phyloP scores from a whole-genome alignment of 2,888 invertebrate species.

The Cosmorhoe ocellata region DNA sequence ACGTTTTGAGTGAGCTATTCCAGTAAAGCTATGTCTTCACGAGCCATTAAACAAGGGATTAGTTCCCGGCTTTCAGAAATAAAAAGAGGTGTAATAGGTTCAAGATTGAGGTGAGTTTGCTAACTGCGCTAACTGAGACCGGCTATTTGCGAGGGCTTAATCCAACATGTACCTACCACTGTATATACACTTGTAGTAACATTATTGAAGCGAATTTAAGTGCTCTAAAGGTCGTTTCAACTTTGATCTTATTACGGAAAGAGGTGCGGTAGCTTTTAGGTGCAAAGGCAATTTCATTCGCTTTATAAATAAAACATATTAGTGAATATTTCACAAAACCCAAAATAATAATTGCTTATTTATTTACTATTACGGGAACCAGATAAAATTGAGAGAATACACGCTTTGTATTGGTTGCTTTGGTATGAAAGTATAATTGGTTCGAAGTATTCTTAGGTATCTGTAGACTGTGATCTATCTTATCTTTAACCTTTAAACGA shows the following conservation, averaged over 20 bases:
- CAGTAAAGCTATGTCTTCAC: constrained; percentile 38
- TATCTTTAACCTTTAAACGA: too few relatives aligned
- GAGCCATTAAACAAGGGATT: constrained; percentile 59
- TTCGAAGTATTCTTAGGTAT: too few relatives aligned
- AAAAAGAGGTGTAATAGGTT: constrained; percentile 49
- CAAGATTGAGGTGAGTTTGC: constrained; percentile 38
- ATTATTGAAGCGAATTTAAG: constrained; percentile 13
- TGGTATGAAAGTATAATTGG: too few relatives aligned
- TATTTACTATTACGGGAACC: too few relatives aligned
- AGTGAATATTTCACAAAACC: too few relatives aligned
- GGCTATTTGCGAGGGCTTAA: constrained; percentile 33
- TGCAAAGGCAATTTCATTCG: too few relatives aligned
- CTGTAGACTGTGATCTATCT: too few relatives aligned
- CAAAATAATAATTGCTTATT: too few relatives aligned
- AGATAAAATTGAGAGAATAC: too few relatives aligned
- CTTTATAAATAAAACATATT: too few relatives aligned
- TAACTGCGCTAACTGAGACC: constrained; percentile 35
- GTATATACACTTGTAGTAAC: constrained; percentile 5
- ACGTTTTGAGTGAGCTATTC: constrained; percentile 2
- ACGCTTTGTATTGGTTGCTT: too few relatives aligned
- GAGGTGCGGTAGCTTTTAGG: neutral
- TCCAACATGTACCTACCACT: constrained; percentile 4
- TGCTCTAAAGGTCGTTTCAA: constrained; percentile 11
- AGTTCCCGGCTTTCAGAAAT: constrained; percentile 45
- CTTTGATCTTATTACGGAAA: constrained; percentile 10